Evolutionary conservation across 2,797 vertebrate genomes (phyloP).

Genomic region (Channallabes apus): DNA sequence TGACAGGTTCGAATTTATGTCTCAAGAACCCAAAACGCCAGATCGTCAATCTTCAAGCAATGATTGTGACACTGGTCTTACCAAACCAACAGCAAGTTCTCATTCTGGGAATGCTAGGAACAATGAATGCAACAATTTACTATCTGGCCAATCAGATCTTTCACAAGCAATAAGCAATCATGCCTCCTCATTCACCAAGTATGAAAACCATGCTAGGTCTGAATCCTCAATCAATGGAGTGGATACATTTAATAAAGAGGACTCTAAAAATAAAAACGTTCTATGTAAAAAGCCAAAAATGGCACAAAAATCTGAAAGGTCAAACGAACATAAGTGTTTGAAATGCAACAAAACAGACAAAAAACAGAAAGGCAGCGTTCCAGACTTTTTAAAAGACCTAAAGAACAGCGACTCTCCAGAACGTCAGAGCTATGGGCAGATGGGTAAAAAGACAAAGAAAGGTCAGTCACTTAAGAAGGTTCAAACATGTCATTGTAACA

Average conservation of each 20-base stretch:
- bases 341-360: slow-evolving; percentile 56
- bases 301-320: slow-evolving; percentile 29
- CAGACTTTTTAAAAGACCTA: slow-evolving; percentile 41
- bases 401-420: slow-evolving; percentile 48
- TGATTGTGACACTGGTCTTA: slow-evolving; percentile 69
- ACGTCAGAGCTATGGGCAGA: slow-evolving; percentile 54
- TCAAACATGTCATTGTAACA: slow-evolving; percentile 52
- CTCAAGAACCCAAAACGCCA: slow-evolving; percentile 51
- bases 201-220: slow-evolving; percentile 36
- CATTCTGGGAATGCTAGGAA: slow-evolving; percentile 62
- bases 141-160: slow-evolving; percentile 63
- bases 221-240: slow-evolving; percentile 32
- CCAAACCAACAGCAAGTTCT: slow-evolving; percentile 60
- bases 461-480: slow-evolving; percentile 56
- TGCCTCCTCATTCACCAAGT: slow-evolving; percentile 33
- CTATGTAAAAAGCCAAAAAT: slow-evolving; percentile 54
- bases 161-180: slow-evolving; percentile 42
- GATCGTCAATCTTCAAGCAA: slow-evolving; percentile 62
- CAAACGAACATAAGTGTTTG: slow-evolving; percentile 49
- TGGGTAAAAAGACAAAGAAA: slow-evolving; percentile 58
- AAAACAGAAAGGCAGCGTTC: slow-evolving; percentile 54
- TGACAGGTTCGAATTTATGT: slow-evolving; percentile 44
- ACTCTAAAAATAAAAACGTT: slow-evolving; percentile 33
- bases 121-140: slow-evolving; percentile 71
- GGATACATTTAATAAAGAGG: slow-evolving; percentile 31